Evolutionary conservation across 2,888 invertebrate genomes (phyloP).

Genomic region (Eucera pruinosa): DNA sequence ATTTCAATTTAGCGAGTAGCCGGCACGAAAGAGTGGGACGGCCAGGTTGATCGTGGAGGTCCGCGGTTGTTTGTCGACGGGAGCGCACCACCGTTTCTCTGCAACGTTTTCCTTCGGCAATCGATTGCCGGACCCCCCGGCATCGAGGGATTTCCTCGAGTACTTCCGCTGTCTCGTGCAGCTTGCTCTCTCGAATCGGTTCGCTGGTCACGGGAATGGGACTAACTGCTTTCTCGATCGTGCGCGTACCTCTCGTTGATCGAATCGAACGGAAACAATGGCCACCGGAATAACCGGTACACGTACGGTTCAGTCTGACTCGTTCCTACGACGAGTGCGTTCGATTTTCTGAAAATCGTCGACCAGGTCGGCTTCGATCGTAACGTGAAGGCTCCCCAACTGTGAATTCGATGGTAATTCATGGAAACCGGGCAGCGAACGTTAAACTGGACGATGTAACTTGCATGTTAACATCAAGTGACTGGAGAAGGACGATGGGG

Average conservation of each 20-base stretch:
- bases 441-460: not conserved
- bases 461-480: not conserved
- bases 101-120: conserved; percentile 70
- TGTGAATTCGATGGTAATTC: not conserved
- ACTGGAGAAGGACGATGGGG: too few relatives aligned
- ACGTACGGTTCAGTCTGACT: conserved; percentile 17
- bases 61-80: conserved; percentile 69
- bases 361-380: not conserved
- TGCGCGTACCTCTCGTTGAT: conserved; percentile 32
- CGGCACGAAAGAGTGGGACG: conserved; percentile 37
- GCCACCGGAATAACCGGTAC: conserved; percentile 40
- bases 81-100: conserved; percentile 27
- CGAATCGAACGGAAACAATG: conserved; percentile 65
- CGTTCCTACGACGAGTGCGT: conserved; percentile 12
- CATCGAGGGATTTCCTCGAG: conserved; percentile 69
- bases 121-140: conserved; percentile 63
- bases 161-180: conserved; percentile 72
- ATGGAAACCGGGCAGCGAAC: not conserved
- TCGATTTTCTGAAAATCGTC: conserved; percentile 26
- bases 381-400: not conserved
- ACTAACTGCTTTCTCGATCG: conserved; percentile 69
- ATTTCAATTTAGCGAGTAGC: conserved; percentile 65
- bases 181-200: conserved; percentile 58
- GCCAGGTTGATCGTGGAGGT: conserved; percentile 18
- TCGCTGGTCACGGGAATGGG: conserved; percentile 50